These are phyloP conservation scores for Todiramphus chloris DNA, from an alignment of 2,113 vertebrate species.

Conservation along the genomic window DNA sequence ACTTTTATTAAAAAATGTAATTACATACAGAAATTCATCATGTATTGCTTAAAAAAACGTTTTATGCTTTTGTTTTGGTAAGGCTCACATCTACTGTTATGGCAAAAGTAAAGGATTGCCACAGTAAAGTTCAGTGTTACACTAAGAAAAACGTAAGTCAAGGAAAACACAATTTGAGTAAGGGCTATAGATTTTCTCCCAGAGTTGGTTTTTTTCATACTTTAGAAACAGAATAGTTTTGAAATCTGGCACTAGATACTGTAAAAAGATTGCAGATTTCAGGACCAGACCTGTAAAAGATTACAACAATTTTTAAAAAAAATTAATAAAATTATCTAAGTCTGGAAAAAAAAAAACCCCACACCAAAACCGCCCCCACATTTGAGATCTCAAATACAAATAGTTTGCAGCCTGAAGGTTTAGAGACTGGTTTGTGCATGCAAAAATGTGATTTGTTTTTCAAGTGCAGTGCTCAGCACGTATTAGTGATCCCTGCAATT, in stretches of 20 bases:
- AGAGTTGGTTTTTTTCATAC: neutral
- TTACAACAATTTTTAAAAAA: neutral
- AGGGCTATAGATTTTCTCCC: neutral
- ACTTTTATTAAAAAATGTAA: neutral
- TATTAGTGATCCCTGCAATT: neutral
- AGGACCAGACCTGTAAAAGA: neutral
- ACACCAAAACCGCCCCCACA: no score
- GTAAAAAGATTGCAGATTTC: neutral
- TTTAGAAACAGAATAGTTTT: neutral
- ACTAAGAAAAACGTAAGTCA: neutral
- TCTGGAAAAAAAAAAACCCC: neutral
- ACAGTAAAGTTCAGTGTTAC: neutral
- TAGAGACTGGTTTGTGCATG: neutral
- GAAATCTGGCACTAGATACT: neutral
- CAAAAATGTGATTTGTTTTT: constrained; percentile 32
- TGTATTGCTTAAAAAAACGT: neutral
- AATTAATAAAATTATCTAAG: neutral
- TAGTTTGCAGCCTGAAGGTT: neutral
- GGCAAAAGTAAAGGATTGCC: neutral
- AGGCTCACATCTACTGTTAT: neutral
- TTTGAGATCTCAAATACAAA: neutral
- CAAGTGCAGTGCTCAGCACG: neutral
- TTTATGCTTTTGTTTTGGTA: neutral
- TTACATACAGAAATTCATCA: neutral
- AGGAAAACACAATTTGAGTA: neutral